phyloP scores from a whole-genome alignment of 2,113 vertebrate genomes.

The Tupaia chinensis region DNA sequence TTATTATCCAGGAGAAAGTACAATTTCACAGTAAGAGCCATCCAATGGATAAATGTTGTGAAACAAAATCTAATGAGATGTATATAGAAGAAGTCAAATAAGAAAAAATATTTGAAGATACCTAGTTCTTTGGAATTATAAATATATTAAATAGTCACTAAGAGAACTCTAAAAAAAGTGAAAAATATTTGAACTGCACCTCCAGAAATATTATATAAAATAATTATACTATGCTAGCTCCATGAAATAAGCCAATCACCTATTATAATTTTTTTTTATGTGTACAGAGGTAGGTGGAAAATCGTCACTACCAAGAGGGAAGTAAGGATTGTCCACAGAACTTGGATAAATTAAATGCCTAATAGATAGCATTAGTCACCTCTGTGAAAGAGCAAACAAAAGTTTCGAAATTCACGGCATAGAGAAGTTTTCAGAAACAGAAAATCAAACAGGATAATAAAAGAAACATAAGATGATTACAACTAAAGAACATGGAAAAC shows the following conservation, averaged over 20 bases:
- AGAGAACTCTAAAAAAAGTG: neutral
- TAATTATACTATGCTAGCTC: neutral
- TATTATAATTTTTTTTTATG: neutral
- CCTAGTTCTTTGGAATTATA: neutral
- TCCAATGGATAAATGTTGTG: slow-evolving; percentile 7
- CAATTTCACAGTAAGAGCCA: slow-evolving; percentile 1
- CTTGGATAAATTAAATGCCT: neutral
- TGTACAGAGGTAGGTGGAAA: accelerated
- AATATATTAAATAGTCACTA: neutral
- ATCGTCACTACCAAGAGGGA: neutral
- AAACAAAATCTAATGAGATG: slow-evolving; percentile 32
- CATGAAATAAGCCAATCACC: neutral
- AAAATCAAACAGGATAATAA: neutral
- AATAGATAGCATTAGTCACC: neutral
- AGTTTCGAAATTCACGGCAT: neutral
- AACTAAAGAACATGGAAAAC: neutral
- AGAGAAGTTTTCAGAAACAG: neutral
- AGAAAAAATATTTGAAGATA: slow-evolving; percentile 1
- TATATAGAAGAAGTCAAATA: neutral
- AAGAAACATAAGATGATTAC: neutral
- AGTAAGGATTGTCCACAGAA: neutral
- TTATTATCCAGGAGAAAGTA: slow-evolving; percentile 38
- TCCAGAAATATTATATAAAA: slow-evolving; percentile 14
- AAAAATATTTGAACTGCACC: neutral
- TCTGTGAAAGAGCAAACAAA: neutral